These are phyloP conservation scores for Micronycteris hirsuta DNA, from an alignment of 2,113 vertebrate genomes.

Conservation along the genomic window DNA sequence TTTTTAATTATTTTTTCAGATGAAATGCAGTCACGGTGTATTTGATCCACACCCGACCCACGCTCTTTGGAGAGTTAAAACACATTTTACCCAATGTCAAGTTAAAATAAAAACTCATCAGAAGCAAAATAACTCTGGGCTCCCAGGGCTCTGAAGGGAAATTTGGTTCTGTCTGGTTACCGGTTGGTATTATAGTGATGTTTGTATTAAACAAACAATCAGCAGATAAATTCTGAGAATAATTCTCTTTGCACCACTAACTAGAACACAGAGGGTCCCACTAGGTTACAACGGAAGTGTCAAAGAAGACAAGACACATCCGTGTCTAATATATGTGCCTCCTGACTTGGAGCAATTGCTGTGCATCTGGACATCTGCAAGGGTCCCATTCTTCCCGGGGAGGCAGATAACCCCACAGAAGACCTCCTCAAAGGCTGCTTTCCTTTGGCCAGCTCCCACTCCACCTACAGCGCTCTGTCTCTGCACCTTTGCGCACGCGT, in stretches of 20 bases:
- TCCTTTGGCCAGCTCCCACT: neutral
- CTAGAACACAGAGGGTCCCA: neutral
- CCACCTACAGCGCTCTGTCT: neutral
- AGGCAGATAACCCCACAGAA: neutral
- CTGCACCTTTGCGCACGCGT: accelerated
- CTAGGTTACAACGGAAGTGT: neutral
- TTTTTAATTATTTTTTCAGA: constrained; percentile 20
- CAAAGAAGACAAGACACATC: neutral
- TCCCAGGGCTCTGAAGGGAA: constrained; percentile 24
- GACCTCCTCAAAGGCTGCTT: neutral
- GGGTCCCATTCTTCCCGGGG: neutral
- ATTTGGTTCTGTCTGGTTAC: neutral
- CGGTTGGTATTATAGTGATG: neutral
- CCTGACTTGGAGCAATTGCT: neutral
- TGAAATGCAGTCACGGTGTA: constrained; percentile 31
- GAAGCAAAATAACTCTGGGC: neutral
- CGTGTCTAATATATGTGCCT: neutral
- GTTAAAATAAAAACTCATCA: constrained; percentile 54
- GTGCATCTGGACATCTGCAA: neutral
- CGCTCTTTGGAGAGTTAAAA: constrained; percentile 48
- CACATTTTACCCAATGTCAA: constrained; percentile 38
- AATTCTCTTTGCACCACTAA: constrained; percentile 40
- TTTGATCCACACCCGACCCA: constrained; percentile 14
- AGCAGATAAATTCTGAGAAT: constrained; percentile 15
- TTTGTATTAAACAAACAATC: neutral